A percentile compares a stretch with the other conserved stretches of the same genome.
These are phyloP conservation scores for Tragulus kanchil DNA, from an alignment of 2,113 vertebrate species.

Conservation along the genomic window DNA sequence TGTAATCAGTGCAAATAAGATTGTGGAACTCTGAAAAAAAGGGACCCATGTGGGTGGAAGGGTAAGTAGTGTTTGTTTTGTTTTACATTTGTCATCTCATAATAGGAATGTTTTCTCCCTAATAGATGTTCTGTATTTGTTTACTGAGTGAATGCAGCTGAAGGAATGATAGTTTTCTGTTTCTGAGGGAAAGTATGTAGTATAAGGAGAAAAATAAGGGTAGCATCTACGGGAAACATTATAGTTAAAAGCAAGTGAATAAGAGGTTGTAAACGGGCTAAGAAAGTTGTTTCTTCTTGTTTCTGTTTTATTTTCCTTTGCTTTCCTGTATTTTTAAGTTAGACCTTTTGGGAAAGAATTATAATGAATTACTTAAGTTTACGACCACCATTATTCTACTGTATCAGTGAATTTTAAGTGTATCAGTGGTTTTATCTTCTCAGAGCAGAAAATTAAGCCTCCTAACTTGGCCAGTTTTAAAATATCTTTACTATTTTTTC, in stretches of 20 bases:
- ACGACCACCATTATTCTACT: neutral
- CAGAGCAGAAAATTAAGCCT: neutral
- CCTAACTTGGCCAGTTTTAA: neutral
- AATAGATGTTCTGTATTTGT: neutral
- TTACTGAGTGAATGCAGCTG: neutral
- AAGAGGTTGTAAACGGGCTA: neutral
- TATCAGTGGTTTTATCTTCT: neutral
- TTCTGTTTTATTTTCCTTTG: neutral
- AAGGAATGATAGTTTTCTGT: neutral
- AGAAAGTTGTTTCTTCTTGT: neutral
- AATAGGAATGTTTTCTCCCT: neutral
- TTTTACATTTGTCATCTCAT: neutral
- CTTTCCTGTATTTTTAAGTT: slow-evolving; percentile 19
- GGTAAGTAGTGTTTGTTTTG: neutral
- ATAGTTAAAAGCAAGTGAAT: neutral
- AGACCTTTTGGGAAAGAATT: slow-evolving; percentile 10
- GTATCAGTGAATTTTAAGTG: neutral
- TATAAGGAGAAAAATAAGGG: neutral
- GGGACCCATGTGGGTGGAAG: neutral
- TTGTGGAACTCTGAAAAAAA: neutral
- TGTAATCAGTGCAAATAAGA: neutral
- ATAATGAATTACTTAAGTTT: neutral
- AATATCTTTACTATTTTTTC: slow-evolving; percentile 10
- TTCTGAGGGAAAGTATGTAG: neutral
- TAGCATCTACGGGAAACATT: neutral